Evolutionary conservation across 2,113 vertebrate genomes (phyloP).

Genomic region (Phalacrocorax aristotelis): DNA sequence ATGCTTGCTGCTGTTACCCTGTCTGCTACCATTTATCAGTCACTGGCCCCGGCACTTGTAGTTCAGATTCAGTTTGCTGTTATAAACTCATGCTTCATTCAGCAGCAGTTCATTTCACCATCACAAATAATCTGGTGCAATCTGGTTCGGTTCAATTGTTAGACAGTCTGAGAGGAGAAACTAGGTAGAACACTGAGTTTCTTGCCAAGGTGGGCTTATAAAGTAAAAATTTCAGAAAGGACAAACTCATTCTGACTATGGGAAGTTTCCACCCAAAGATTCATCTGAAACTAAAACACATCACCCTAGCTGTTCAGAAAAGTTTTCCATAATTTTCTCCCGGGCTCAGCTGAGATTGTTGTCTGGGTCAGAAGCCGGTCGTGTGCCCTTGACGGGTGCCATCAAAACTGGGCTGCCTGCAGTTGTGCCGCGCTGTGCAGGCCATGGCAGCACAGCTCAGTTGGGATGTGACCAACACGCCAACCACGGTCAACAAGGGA

Average conservation of each 20-base stretch:
- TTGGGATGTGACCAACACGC: background rate
- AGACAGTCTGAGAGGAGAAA: background rate
- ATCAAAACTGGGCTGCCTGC: background rate
- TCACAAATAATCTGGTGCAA: background rate
- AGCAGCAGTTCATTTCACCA: background rate
- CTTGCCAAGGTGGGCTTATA: background rate
- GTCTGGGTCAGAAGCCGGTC: background rate
- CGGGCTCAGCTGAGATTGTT: background rate
- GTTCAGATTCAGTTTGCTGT: conserved; percentile 19
- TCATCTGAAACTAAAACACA: background rate
- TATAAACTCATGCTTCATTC: background rate
- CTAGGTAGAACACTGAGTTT: background rate
- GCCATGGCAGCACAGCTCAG: background rate
- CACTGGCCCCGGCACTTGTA: background rate
- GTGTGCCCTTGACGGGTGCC: background rate
- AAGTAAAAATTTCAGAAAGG: background rate
- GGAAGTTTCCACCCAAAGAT: background rate
- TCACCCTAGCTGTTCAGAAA: background rate
- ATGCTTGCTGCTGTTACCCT: background rate
- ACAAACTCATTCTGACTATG: background rate
- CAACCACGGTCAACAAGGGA: background rate
- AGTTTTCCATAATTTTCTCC: background rate
- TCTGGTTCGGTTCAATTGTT: background rate
- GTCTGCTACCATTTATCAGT: background rate
- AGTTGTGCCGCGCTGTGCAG: background rate